Base-by-base conservation (phyloP, 1,140 invertebrate genomes). In the Caenorhabditis briggsae region DNA sequence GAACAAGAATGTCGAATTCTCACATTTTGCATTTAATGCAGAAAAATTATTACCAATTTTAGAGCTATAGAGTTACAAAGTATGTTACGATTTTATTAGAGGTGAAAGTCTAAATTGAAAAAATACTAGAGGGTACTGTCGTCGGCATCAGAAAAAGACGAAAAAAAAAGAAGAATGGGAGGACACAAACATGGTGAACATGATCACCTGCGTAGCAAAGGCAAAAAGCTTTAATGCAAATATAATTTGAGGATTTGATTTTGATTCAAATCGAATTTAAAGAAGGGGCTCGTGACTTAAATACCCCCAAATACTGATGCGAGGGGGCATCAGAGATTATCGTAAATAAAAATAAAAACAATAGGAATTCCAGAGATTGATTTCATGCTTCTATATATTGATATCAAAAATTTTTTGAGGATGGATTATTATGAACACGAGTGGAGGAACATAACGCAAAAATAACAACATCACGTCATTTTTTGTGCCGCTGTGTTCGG, bases 401-500 rank as follows among this genome's bases (percentile, higher is more conserved):
- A 78, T 78, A 78, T 78, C 70, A 78, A 50, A n/a, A n/a, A 78
- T 78, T 53, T 53, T 8, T 23, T 43, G 46, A 78, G 48, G 48
- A 78, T 70, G 9, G n/a, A 64, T 14, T 5, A 64, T 25, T 12
- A 23, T 46, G 64, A 46, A n/a, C 33, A 33, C 33, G 18, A 1
- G 59, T 25, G 59, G 23, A 20, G 59, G 23, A 61, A 61, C 18
- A 48, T 16, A 65, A 14, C 11, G 64, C 33, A 46, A 50, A 78
- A 78, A 78, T 78, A 78, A 78, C 70, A 78, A 50, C 70, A 78
- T 9, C 70, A 78, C 70, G 70, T 78, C 70, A 78, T 14, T 78
- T 70, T 61, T 33, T 33, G 3, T 33, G 33, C 33, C 25, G 59
- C 33, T 61, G 59, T 61, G 18, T 20, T 18, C 20, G 11, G 11